Base-by-base conservation (phyloP, 2,113 vertebrate species). In the Chinchilla lanigera region DNA sequence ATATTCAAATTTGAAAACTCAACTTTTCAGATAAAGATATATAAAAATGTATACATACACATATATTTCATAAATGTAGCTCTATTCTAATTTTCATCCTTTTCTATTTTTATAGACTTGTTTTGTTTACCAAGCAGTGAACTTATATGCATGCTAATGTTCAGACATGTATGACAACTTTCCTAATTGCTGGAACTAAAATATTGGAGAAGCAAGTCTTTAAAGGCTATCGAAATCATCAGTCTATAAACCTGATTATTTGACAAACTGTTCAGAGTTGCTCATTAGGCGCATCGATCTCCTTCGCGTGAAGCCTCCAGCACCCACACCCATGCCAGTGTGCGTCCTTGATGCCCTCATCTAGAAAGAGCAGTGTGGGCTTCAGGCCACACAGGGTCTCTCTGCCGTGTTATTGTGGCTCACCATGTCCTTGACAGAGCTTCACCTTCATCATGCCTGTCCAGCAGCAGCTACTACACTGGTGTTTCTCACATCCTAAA, bases 41-140 rank as follows among this genome's bases (percentile, higher is more conserved):
- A 47, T 33, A 78, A 17, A 60, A 20, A 28, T 38, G 52, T 20
- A 67, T 13, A 60, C n/a, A 56, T 3, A 22, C 10, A 44, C 16
- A 41, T 44, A 47, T 28, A 33, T 85, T 58, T 87, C 90, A 69
- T 80, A 81, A 52, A 58, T 81, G n/a, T 8, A 65, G 12, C 67
- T 47, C 44, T 89, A 10, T 61, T 38, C 50, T 75, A 28, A 85
- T 78, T 92, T 81, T 19, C 65, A 65, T 77, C 24, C 13, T 22
- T 91, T 96, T 78, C 78, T 20, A 50, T 71, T 78, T 85, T 85
- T 14, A 63, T 82, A 54, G 67, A 4, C 20, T 90, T 73, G 14
- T 92, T 90, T 93, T 95, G 12, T 73, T 94, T 90, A 88, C 71
- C 80, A 95, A 96, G 71, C 47, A 7, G n/a, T 88, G 44, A 86